These are phyloP conservation scores for Synanthedon myopaeformis DNA, from an alignment of 2,888 invertebrate species.

Conservation along the genomic window DNA sequence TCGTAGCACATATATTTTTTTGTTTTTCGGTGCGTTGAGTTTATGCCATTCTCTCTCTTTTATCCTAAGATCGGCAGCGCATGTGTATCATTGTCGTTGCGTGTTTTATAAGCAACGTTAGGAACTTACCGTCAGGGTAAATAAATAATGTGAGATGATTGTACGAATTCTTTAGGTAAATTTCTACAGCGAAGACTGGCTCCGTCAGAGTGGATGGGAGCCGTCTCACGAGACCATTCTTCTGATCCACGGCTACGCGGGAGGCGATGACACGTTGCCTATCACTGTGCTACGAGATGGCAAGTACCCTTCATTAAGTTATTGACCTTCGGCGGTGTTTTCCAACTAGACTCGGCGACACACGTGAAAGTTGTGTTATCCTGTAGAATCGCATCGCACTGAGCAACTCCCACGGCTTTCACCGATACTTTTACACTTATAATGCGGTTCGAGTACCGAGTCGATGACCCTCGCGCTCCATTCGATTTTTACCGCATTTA, in stretches of 20 bases:
- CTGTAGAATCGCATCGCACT: conserved; percentile 1
- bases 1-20: too few species aligned
- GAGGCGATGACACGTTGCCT: conserved; percentile 79
- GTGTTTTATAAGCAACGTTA: too few species aligned
- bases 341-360: too few species aligned
- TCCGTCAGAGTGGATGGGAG: conserved; percentile 78
- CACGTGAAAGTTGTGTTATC: background rate
- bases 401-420: conserved; percentile 25
- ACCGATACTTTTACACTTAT: conserved; percentile 7
- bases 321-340: too few species aligned
- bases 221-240: conserved; percentile 77
- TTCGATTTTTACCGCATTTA: background rate
- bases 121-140: too few species aligned
- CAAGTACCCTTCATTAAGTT: conserved; percentile 23
- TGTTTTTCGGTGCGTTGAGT: too few species aligned
- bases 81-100: too few species aligned
- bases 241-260: conserved; percentile 82
- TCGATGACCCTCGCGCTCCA: background rate
- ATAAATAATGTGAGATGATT: too few species aligned
- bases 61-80: too few species aligned
- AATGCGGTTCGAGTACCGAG: background rate
- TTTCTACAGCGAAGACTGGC: conserved; percentile 75
- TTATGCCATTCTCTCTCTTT: too few species aligned
- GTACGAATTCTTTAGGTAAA: conserved; percentile 51
- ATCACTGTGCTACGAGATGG: conserved; percentile 80